These are phyloP conservation scores for Lithodes maja DNA, from an alignment of 2,888 invertebrate species.

Conservation along the genomic window DNA sequence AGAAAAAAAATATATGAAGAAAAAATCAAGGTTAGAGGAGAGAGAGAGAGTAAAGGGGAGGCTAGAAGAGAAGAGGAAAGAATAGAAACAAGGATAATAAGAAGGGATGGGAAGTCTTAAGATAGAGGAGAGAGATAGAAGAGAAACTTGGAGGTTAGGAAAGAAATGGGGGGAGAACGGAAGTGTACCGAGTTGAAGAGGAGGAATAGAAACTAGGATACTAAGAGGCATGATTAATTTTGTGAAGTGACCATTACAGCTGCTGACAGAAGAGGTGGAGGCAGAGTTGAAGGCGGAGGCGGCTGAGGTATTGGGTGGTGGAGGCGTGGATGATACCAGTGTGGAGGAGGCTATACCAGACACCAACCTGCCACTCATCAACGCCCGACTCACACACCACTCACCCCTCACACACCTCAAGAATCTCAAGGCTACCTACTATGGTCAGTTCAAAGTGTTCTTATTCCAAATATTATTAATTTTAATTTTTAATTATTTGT, in stretches of 20 bases:
- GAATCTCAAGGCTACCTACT: constrained; percentile 83
- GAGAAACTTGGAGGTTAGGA: neutral
- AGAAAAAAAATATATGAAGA: no score
- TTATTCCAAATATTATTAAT: no score
- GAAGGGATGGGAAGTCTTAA: no score
- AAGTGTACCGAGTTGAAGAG: constrained; percentile 19
- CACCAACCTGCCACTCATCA: constrained; percentile 76
- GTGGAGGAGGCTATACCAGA: constrained; percentile 71
- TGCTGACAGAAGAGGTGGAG: constrained; percentile 72
- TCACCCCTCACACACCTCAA: constrained; percentile 82
- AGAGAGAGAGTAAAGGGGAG: no score
- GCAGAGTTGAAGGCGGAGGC: constrained; percentile 71
- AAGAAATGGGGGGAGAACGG: neutral
- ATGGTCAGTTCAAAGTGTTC: constrained; percentile 77
- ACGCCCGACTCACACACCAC: constrained; percentile 80
- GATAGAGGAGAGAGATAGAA: no score
- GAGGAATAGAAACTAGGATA: neutral
- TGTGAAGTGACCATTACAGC: constrained; percentile 66
- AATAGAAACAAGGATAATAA: no score
- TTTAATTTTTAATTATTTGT: no score
- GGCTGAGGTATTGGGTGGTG: constrained; percentile 74
- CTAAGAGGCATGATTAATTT: no score
- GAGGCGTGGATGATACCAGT: constrained; percentile 18
- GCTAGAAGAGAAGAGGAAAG: no score
- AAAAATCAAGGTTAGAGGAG: no score